Evolutionary conservation across 2,888 invertebrate species (phyloP).

Genomic region (Phortica okadai): DNA sequence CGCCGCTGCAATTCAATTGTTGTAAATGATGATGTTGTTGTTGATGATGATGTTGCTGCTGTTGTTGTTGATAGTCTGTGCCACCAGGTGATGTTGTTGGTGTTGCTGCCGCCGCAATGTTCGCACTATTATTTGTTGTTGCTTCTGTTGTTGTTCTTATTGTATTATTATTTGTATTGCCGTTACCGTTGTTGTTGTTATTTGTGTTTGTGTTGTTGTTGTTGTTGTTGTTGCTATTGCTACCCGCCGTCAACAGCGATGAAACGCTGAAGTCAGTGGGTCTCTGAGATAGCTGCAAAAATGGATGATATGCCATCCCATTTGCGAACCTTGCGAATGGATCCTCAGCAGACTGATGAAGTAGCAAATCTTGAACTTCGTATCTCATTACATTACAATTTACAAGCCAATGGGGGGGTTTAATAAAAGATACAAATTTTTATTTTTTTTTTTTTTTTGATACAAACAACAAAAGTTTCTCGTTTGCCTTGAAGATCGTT

Average conservation of each 20-base stretch:
- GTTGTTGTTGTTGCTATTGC: constrained; percentile 71
- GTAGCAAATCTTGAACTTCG: constrained; percentile 77
- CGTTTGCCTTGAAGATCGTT: neutral
- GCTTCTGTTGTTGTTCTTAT: constrained; percentile 47
- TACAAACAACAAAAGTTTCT: neutral
- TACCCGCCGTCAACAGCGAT: constrained; percentile 89
- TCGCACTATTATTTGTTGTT: constrained; percentile 55
- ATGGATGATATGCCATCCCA: constrained; percentile 89
- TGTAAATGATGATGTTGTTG: constrained; percentile 54
- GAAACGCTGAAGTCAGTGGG: constrained; percentile 96
- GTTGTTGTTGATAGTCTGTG: constrained; percentile 38
- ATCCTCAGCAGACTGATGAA: constrained; percentile 78
- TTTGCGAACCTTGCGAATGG: constrained; percentile 77
- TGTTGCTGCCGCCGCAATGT: constrained; percentile 50
- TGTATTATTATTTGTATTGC: constrained; percentile 52
- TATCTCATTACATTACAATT: constrained; percentile 78
- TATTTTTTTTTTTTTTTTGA: constrained; percentile 25
- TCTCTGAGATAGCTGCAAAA: constrained; percentile 88
- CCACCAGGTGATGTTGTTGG: constrained; percentile 55
- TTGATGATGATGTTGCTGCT: constrained; percentile 65
- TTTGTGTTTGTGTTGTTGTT: constrained; percentile 51
- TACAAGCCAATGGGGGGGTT: constrained; percentile 49
- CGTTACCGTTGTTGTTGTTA: constrained; percentile 55
- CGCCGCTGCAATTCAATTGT: constrained; percentile 55
- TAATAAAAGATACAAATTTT: constrained; percentile 11